Base-by-base conservation (phyloP, 2,888 invertebrate species). In the Meiosimyza platycephala region DNA sequence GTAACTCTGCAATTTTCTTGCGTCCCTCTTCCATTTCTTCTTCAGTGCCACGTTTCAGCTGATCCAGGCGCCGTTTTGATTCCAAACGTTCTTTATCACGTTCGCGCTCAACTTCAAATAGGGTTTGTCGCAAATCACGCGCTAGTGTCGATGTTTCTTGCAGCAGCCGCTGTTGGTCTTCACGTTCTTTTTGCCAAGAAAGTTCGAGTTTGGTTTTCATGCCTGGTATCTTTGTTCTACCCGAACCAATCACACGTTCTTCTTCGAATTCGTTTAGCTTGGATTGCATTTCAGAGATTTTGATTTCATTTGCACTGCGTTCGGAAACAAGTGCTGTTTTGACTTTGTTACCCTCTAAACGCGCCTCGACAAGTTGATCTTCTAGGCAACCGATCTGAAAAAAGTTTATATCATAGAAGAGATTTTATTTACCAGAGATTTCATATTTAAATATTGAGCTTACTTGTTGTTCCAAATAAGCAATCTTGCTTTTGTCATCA, bases 171-270 rank as follows among this genome's bases (percentile, higher is more conserved):
- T 96, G 96, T 81, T 96, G 95, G 81, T 97, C 96, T 85, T 96
- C 95, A 28, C 97, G 90, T 86, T 97, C 97, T 84, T 96, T 97
- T 82, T 96, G 96, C 97, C 97, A 97, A 0, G 96, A 95, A 16
- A 97, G 88, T 85, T 97, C 96, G 90, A 97, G 92, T 69, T 94
- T 92, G 2, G 96, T 95, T 81, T 94, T 93, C 79, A 95, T 89
- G 5, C 96, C 96, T 0, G 95, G 94, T 76, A 95, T 93, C 82
- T 95, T 93, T 1, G 95, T 93, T 75, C 96, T 89, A 0, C 96
- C 96, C 40, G 94, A 93, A 16, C 92, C 92, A 47, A 97, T 88
- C 69, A 96, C 90, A 59, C 95, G 91, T 77, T 96, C 96, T 87
- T 97, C 97, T 86, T 97, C 96, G 81, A 95, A 90, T 92, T 87